Percentiles rank a stretch among this genome's conserved stretches.
These are phyloP conservation scores for Rhingia campestris DNA, from an alignment of 2,888 invertebrate species.

Conservation along the genomic window DNA sequence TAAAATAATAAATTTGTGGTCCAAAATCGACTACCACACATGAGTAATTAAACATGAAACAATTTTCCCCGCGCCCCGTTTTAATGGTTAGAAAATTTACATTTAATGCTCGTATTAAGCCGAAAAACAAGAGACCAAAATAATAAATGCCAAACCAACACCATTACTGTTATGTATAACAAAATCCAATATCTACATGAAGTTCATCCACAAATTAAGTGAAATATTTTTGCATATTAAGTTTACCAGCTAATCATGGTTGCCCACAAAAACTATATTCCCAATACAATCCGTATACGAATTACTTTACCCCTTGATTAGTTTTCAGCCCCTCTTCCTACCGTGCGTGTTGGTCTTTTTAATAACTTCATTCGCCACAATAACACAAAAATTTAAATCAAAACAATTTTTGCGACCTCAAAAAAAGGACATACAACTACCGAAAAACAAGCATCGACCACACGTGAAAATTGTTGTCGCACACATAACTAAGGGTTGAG, in stretches of 20 bases:
- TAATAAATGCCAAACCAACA: neutral
- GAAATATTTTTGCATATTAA: slow-evolving; percentile 55
- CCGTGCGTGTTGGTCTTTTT: slow-evolving; percentile 22
- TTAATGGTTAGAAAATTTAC: neutral
- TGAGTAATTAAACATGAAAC: no score
- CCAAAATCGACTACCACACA: no score
- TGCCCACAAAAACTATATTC: slow-evolving; percentile 51
- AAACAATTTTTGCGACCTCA: slow-evolving; percentile 64
- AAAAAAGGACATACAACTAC: slow-evolving; percentile 52
- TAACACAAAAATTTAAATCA: slow-evolving; percentile 67
- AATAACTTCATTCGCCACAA: slow-evolving; percentile 64
- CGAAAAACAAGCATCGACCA: slow-evolving; percentile 56
- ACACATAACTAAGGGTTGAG: slow-evolving; percentile 58
- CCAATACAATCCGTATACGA: slow-evolving; percentile 38
- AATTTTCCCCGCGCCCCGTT: no score
- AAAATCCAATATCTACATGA: slow-evolving; percentile 4
- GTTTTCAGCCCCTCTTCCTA: slow-evolving; percentile 10
- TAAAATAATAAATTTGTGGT: no score
- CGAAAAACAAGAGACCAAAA: neutral
- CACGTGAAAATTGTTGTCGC: slow-evolving; percentile 69
- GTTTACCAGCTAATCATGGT: slow-evolving; percentile 68
- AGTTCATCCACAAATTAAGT: slow-evolving; percentile 45
- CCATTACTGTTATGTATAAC: neutral
- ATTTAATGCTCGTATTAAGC: neutral
- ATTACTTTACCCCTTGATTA: slow-evolving; percentile 59